A percentile compares a stretch with the other conserved stretches of the same genome.
These are phyloP conservation scores for Drosophila subpulchrella DNA, from an alignment of 1,140 invertebrate species.

Conservation along the genomic window DNA sequence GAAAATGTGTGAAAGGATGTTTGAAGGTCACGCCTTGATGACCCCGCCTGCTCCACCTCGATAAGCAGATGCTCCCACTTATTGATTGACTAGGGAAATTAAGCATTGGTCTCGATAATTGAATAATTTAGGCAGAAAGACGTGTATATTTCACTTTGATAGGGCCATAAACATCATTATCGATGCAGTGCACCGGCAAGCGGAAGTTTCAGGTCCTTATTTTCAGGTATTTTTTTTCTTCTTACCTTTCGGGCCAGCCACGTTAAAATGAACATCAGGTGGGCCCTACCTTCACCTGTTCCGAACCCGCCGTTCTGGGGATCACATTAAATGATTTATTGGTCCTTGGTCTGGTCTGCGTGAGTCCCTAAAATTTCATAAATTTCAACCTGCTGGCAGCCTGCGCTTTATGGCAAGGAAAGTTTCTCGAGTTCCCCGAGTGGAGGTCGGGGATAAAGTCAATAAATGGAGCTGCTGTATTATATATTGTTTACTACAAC, in stretches of 20 bases:
- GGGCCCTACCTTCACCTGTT: slow-evolving; percentile 24
- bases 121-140: slow-evolving; percentile 50
- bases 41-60: slow-evolving; percentile 41
- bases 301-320: slow-evolving; percentile 31
- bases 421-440: slow-evolving; percentile 18
- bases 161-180: slow-evolving; percentile 52
- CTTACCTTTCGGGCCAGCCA: slow-evolving; percentile 32
- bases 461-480: slow-evolving; percentile 53
- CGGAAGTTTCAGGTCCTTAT: slow-evolving; percentile 42
- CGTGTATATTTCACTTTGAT: slow-evolving; percentile 50
- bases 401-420: slow-evolving; percentile 61
- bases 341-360: slow-evolving; percentile 63
- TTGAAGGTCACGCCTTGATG: slow-evolving; percentile 63
- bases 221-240: background rate
- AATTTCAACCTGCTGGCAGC: slow-evolving; percentile 55
- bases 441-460: slow-evolving; percentile 25
- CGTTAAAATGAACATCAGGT: slow-evolving; percentile 66
- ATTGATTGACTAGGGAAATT: slow-evolving; percentile 44
- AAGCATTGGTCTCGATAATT: slow-evolving; percentile 33
- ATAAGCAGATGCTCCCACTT: slow-evolving; percentile 54
- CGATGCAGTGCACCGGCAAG: slow-evolving; percentile 40
- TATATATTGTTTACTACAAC: slow-evolving; percentile 40
- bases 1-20: slow-evolving; percentile 62
- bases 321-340: slow-evolving; percentile 72
- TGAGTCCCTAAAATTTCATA: slow-evolving; percentile 72